Conservation (phyloP, 2,113 vertebrate species). For the Furnarius figulus region DNA sequence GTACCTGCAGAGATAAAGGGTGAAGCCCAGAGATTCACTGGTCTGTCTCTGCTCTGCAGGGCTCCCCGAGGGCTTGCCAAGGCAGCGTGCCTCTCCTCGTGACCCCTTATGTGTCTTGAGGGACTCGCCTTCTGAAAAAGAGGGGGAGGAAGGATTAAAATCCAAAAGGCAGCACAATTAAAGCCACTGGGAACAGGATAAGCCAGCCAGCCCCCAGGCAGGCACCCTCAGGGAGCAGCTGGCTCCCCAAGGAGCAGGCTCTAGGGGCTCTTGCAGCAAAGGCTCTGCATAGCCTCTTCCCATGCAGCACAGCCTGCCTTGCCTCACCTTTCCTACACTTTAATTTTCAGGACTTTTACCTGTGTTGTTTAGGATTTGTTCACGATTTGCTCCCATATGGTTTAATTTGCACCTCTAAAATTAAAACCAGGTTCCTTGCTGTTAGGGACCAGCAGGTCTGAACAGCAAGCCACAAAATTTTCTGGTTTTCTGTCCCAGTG, state of each 20-base stretch:
- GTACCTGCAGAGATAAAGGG: not conserved
- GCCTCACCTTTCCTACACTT: not conserved
- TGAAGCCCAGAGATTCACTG: not conserved
- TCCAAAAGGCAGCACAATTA: not conserved
- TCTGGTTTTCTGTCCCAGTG: not conserved
- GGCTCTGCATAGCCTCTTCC: not conserved
- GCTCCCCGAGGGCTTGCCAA: not conserved
- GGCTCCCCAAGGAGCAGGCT: not conserved
- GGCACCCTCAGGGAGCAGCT: not conserved
- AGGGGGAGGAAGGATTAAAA: not conserved
- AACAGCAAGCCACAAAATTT: not conserved
- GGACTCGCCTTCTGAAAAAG: not conserved
- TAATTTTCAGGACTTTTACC: not conserved
- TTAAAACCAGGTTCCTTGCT: slow-evolving; percentile 21
- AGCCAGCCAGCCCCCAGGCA: not conserved
- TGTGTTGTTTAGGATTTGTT: not conserved
- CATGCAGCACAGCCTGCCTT: not conserved
- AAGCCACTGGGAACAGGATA: not conserved
- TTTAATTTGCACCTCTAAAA: slow-evolving; percentile 56
- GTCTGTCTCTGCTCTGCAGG: fast-evolving
- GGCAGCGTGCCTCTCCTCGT: not conserved
- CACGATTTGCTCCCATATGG: not conserved
- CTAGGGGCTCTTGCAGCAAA: not conserved
- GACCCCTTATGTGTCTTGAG: not conserved
- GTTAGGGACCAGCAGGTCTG: not conserved